Evolutionary conservation across 2,888 invertebrate genomes (phyloP).

Genomic region (Dicycla oo): DNA sequence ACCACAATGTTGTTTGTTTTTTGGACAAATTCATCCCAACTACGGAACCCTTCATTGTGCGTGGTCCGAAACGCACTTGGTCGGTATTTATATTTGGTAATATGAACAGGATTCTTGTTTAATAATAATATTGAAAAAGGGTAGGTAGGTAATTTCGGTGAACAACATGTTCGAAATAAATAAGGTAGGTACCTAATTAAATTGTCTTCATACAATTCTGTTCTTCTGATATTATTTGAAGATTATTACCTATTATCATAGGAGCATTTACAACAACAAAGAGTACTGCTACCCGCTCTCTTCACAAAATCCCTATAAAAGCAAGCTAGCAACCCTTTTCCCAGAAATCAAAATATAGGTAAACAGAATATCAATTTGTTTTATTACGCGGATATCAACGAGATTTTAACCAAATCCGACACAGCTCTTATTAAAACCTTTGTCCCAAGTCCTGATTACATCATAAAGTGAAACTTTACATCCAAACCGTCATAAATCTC

Average conservation of each 20-base stretch:
- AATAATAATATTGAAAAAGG: conserved; percentile 27
- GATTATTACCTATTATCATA: neutral
- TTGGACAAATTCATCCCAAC: no score
- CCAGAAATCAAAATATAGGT: conserved; percentile 4
- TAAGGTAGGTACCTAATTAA: neutral
- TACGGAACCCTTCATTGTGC: no score
- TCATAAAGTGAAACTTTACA: conserved; percentile 59
- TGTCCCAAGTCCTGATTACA: conserved; percentile 42
- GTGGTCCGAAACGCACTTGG: no score
- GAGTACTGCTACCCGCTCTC: neutral
- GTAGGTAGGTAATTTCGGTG: conserved; percentile 5
- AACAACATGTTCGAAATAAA: conserved; percentile 19
- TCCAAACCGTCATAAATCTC: conserved; percentile 54
- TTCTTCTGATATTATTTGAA: neutral
- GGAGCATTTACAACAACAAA: neutral
- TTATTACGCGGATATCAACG: conserved; percentile 6
- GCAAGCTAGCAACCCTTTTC: conserved; percentile 5
- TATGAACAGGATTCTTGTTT: conserved; percentile 32
- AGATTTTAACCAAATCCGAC: conserved; percentile 22
- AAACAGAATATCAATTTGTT: conserved; percentile 28
- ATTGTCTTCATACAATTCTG: conserved; percentile 5
- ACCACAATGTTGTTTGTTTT: no score
- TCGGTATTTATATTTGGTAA: no score
- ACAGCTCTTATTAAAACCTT: conserved; percentile 46
- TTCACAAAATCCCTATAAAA: neutral